Evolutionary conservation across 1,140 invertebrate species (phyloP).

Genomic region (Drosophila sulfurigaster): DNA sequence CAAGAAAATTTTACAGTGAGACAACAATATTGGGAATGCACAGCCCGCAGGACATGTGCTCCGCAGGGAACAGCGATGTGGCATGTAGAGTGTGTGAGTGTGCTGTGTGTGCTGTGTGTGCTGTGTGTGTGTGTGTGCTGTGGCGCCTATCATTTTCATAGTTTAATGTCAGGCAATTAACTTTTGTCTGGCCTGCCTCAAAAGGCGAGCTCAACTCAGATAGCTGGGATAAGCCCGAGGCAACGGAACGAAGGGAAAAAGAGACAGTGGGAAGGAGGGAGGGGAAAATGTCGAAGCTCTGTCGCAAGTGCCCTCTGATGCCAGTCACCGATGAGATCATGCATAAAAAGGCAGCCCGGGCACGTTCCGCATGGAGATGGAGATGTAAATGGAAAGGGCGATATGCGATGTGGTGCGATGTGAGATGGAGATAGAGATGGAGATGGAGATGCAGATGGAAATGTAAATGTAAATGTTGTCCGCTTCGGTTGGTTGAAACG

Average conservation of each 20-base stretch:
- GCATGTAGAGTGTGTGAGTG: constrained; percentile 1
- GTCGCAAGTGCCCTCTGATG: constrained; percentile 55
- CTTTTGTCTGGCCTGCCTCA: constrained; percentile 68
- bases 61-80: not conserved
- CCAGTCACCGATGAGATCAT: constrained; percentile 82
- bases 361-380: constrained; percentile 47
- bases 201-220: constrained; percentile 15
- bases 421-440: constrained; percentile 38
- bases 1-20: constrained; percentile 26
- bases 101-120: constrained; percentile 2
- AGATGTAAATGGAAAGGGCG: constrained; percentile 62
- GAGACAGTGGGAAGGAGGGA: not conserved
- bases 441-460: constrained; percentile 61
- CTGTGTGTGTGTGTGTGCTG: constrained; percentile 1
- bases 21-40: constrained; percentile 42
- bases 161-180: constrained; percentile 82
- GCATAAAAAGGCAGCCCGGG: constrained; percentile 74
- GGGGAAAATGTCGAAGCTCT: constrained; percentile 31
- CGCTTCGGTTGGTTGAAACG: constrained; percentile 75
- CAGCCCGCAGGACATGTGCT: constrained; percentile 18
- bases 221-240: constrained; percentile 21
- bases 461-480: constrained; percentile 78
- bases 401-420: constrained; percentile 7
- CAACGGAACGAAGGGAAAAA: too few species aligned
- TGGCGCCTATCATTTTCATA: constrained; percentile 70